Conservation (phyloP, 2,888 invertebrate species). For the Ennomos erosarius region DNA sequence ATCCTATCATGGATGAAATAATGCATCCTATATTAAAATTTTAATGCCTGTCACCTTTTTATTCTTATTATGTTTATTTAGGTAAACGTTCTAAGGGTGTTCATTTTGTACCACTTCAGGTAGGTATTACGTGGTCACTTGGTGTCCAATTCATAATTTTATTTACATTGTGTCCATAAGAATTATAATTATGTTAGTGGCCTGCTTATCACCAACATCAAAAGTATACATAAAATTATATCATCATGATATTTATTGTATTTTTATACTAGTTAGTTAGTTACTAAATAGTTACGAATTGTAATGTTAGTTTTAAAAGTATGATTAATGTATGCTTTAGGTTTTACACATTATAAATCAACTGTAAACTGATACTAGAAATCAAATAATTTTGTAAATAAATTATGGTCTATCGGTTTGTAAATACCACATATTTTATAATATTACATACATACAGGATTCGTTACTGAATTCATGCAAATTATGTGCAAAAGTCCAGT, state of each 20-base stretch:
- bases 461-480: slow-evolving; percentile 26
- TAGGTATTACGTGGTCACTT: no score
- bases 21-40: no score
- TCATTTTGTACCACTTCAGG: no score
- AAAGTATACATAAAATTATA: background rate
- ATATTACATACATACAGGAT: slow-evolving; percentile 6
- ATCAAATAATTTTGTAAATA: slow-evolving; percentile 34
- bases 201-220: no score
- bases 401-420: slow-evolving; percentile 33
- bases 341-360: slow-evolving; percentile 2
- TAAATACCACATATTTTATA: no score
- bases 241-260: slow-evolving; percentile 18
- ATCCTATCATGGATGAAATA: no score
- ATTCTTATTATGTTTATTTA: no score
- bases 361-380: background rate
- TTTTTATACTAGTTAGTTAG: slow-evolving; percentile 22
- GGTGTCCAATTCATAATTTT: no score
- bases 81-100: no score
- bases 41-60: no score
- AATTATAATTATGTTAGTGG: no score
- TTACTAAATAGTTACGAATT: slow-evolving; percentile 1
- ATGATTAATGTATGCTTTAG: slow-evolving; percentile 6
- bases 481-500: slow-evolving; percentile 42
- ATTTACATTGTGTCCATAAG: no score
- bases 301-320: slow-evolving; percentile 5